Evolutionary conservation across 2,888 invertebrate genomes (phyloP), one percentile per base, ranked within the genome.

Genomic region (Caenorhabditis doughertyi): DNA sequence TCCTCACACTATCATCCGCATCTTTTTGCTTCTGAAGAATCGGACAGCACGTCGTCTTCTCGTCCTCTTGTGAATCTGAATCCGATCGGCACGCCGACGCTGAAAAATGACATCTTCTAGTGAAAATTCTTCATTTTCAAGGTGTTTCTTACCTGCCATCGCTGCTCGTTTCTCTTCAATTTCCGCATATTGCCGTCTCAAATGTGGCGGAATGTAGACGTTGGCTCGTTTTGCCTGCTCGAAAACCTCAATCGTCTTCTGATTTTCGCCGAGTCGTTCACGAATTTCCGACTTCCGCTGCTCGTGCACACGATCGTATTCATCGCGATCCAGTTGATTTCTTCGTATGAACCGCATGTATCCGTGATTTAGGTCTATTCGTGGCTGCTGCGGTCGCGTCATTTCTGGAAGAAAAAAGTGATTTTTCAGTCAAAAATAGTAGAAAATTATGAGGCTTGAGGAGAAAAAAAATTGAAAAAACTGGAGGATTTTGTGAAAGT

Each of bases 251-350:
- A 32, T 18, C 7, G 55, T 18, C 32, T 27, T 29, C 11, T 55
- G 55, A 1, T 18, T 5, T 9, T 60, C 60, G 16, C 47, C 47
- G 27, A 83, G 18, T 27, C 76, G 72, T 21, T 81, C 72, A 9
- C 74, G 73, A n/a, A 82, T 72, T 32, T 84, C 79, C 7, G 79
- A 71, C 39, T 79, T 84, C 18, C 86, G 70, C 58, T 86, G 84
- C 60, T 86, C 86, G 79, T 85, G 84, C 3, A 84, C 60, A 49
- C 81, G 83, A 62, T 89, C 74, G 65, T 80, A 88, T 58, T 89
- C 89, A 68, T 89, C 86, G 18, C 89, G 67, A 73, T 86, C 84
- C 11, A 89, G 77, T 77, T 89, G 89, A 70, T 88, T 88, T 27
- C 85, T 70, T n/a, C 84, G 72, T 18, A 89, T 89, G 27, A 79